Conservation (phyloP, 2,888 invertebrate species). For the Salpingus planirostris region DNA sequence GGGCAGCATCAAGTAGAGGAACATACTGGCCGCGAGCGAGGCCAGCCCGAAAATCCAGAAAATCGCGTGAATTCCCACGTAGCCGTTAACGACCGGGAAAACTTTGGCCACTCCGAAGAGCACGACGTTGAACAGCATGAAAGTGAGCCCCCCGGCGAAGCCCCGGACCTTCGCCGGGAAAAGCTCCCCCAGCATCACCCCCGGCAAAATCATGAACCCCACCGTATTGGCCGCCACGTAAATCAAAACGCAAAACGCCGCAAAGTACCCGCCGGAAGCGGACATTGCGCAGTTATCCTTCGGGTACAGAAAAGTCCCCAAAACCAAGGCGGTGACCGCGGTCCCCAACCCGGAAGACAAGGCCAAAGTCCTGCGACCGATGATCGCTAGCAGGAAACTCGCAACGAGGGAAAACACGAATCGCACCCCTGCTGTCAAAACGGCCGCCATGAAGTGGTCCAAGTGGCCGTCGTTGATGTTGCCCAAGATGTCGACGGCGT, state of each 20-base stretch:
- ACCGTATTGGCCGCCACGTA: constrained; percentile 68
- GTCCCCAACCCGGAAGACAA: constrained; percentile 60
- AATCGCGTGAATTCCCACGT: constrained; percentile 56
- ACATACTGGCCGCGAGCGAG: constrained; percentile 53
- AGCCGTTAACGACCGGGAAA: constrained; percentile 54
- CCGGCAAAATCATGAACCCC: constrained; percentile 65
- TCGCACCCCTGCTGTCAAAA: constrained; percentile 59
- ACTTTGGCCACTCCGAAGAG: constrained; percentile 62
- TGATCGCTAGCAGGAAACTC: constrained; percentile 53
- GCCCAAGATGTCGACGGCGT: constrained; percentile 64
- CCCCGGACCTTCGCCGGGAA: constrained; percentile 66
- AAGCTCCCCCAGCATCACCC: constrained; percentile 67
- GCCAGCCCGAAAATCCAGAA: constrained; percentile 62
- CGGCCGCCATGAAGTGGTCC: constrained; percentile 52
- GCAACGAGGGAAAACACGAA: constrained; percentile 56
- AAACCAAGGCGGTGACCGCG: constrained; percentile 51
- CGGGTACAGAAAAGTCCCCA: constrained; percentile 47
- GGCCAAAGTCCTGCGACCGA: constrained; percentile 58
- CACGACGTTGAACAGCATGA: constrained; percentile 60
- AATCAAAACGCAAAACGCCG: constrained; percentile 47
- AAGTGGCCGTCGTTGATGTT: constrained; percentile 41
- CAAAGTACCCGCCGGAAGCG: constrained; percentile 35
- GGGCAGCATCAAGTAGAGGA: constrained; percentile 60
- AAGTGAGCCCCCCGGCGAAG: constrained; percentile 63
- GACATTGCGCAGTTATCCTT: constrained; percentile 29